Conservation (phyloP, 2,888 invertebrate genomes). For the Hirudinaria manillensis region DNA sequence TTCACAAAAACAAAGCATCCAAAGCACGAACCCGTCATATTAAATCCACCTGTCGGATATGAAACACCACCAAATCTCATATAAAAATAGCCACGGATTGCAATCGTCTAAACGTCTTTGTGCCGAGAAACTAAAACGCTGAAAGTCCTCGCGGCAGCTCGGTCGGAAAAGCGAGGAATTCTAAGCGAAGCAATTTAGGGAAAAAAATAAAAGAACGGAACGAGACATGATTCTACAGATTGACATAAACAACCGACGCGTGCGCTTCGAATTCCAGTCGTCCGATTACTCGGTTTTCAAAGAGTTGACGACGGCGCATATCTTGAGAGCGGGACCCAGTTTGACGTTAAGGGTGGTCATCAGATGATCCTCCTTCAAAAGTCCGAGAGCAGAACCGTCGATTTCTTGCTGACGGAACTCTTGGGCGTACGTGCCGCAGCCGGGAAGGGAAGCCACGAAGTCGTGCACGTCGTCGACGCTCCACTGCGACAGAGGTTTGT, state of each 20-base stretch:
- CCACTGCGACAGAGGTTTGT: slow-evolving; percentile 31
- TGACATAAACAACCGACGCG: background rate
- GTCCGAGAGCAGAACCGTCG: slow-evolving; percentile 70
- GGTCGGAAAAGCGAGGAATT: no score
- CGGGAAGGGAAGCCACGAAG: slow-evolving; percentile 77
- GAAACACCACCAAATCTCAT: no score
- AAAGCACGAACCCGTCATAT: no score
- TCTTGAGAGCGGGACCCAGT: slow-evolving; percentile 87
- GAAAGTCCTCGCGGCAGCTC: no score
- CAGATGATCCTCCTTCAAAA: slow-evolving; percentile 85
- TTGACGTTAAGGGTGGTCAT: slow-evolving; percentile 92
- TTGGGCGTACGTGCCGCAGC: slow-evolving; percentile 85
- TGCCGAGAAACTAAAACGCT: background rate
- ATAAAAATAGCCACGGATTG: background rate
- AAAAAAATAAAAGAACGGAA: background rate
- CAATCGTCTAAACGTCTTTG: background rate
- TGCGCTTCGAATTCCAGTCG: background rate
- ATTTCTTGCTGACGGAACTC: slow-evolving; percentile 79
- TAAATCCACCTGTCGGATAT: no score
- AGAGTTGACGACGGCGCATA: slow-evolving; percentile 73
- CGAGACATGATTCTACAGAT: slow-evolving; percentile 17
- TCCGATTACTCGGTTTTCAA: slow-evolving; percentile 28
- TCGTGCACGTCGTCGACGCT: slow-evolving; percentile 70
- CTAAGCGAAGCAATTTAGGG: no score
- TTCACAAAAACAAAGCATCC: no score